These are phyloP conservation scores for Lepidothrix coronata DNA, from an alignment of 2,113 vertebrate genomes.

Conservation along the genomic window DNA sequence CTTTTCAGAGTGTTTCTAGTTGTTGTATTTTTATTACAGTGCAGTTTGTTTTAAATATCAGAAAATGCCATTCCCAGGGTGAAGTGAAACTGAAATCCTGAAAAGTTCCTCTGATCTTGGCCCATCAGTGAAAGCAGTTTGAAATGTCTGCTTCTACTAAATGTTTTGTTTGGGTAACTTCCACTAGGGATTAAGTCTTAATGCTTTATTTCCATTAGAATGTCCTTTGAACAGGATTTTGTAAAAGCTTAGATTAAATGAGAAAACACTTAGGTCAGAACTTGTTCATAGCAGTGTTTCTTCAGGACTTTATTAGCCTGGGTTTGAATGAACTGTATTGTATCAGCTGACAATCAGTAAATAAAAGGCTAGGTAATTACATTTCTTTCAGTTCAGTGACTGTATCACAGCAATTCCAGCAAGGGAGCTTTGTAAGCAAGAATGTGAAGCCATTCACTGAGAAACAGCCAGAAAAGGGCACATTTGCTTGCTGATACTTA, in stretches of 20 bases:
- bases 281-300: not conserved
- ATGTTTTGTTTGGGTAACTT: constrained; percentile 55
- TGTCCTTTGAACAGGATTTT: constrained; percentile 20
- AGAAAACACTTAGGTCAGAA: constrained; percentile 13
- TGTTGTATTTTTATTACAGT: not conserved
- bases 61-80: constrained; percentile 4
- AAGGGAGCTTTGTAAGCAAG: not conserved
- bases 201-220: constrained; percentile 54
- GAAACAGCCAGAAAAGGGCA: not conserved
- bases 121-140: constrained; percentile 16
- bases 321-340: constrained; percentile 3
- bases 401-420: not conserved
- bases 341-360: constrained; percentile 6
- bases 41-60: not conserved
- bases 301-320: not conserved
- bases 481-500: not conserved
- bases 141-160: constrained; percentile 9
- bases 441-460: not conserved
- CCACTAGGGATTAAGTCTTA: constrained; percentile 32
- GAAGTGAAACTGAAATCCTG: constrained; percentile 26
- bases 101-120: constrained; percentile 30
- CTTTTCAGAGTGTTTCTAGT: not conserved
- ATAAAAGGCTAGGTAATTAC: not conserved
- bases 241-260: constrained; percentile 45
- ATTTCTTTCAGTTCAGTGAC: not conserved